A percentile compares a stretch with the other conserved stretches of the same genome.
Conservation (phyloP, 1,140 invertebrate genomes). For the Trachymyrmex septentrionalis region DNA sequence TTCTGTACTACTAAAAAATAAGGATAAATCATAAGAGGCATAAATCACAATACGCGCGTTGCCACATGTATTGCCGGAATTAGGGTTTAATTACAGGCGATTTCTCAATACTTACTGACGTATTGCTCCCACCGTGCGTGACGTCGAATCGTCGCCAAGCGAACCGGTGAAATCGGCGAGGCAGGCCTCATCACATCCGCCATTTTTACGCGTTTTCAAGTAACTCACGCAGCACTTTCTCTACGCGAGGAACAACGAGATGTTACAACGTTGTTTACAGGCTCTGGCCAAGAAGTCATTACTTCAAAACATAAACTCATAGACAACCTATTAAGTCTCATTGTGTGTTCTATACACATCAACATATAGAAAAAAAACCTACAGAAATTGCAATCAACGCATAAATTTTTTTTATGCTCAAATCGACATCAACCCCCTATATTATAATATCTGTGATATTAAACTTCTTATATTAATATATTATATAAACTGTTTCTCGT, state of each 20-base stretch:
- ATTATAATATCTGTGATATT: neutral
- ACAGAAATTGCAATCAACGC: neutral
- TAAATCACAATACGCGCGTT: neutral
- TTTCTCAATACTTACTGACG: slow-evolving; percentile 77
- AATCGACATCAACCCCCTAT: neutral
- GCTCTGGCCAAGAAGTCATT: neutral
- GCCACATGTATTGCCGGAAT: neutral
- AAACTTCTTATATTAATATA: neutral
- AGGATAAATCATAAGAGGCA: neutral
- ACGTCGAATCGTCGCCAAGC: slow-evolving; percentile 77
- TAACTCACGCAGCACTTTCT: slow-evolving; percentile 29
- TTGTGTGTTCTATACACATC: neutral
- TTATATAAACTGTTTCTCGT: neutral
- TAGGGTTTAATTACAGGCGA: neutral
- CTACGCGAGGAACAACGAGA: slow-evolving; percentile 15
- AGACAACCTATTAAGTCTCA: neutral
- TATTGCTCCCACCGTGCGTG: slow-evolving; percentile 79
- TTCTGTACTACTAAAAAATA: neutral
- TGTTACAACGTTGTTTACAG: neutral
- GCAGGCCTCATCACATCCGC: slow-evolving; percentile 69
- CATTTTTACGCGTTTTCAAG: slow-evolving; percentile 58
- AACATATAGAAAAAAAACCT: neutral
- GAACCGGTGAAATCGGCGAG: slow-evolving; percentile 75
- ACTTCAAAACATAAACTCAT: neutral
- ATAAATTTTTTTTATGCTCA: neutral